Conservation (phyloP, 2,113 vertebrate species). For the Silurus asotus region DNA sequence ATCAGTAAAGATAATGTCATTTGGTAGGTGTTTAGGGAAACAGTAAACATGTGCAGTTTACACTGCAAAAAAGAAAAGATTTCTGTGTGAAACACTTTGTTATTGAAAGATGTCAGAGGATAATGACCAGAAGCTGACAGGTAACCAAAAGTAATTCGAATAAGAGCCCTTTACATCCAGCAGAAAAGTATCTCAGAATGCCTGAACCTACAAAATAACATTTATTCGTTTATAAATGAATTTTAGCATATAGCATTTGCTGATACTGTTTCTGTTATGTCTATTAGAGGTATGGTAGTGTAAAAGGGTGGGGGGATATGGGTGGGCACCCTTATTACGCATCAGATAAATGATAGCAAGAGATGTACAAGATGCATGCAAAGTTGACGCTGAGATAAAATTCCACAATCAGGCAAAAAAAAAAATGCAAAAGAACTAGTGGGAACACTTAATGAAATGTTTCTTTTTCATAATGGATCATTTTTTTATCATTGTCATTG, state of each 20-base stretch:
- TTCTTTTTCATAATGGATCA: neutral
- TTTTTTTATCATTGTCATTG: neutral
- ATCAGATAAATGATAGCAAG: conserved; percentile 9
- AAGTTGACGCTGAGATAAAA: neutral
- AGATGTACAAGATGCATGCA: neutral
- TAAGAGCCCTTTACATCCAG: neutral
- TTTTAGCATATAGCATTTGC: neutral
- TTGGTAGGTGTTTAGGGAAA: neutral
- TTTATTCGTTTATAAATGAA: neutral
- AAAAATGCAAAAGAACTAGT: neutral
- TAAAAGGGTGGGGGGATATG: neutral
- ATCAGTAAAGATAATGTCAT: neutral
- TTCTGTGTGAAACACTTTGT: neutral
- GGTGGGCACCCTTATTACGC: neutral
- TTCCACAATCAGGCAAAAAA: too few species aligned
- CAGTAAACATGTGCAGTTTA: neutral
- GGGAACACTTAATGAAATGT: neutral
- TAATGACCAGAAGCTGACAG: neutral
- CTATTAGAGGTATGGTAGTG: neutral
- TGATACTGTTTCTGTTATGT: neutral
- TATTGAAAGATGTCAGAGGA: neutral
- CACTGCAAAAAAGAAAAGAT: neutral
- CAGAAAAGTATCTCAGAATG: neutral
- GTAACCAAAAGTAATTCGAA: neutral
- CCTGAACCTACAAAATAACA: neutral